Evolutionary conservation across 2,888 invertebrate genomes (phyloP), one percentile per base, ranked within the genome.

Genomic region (Tinea pellionella): DNA sequence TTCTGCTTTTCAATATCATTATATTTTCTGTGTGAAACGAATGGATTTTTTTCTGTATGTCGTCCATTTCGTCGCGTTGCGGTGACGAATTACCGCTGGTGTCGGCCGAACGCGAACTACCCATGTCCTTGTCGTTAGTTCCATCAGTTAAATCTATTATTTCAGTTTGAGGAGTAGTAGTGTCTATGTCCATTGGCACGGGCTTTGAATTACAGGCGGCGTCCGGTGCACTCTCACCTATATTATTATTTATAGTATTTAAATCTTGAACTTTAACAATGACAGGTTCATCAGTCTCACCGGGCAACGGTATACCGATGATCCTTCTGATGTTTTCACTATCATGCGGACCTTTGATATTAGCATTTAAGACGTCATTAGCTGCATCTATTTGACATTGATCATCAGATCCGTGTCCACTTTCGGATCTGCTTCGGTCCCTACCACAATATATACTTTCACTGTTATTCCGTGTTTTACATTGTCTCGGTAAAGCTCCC

Each of bases 11-110:
- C 53, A 91, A 71, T 65, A 90, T 89, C 63, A 87, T 84, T 63
- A 91, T 90, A 69, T 90, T 91, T 67, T 89, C 90, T 1, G 90
- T 90, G 69, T 91, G 90, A 70, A 91, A 91, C 37, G 89, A 90
- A 66, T 90, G 89, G 63, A 90, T 82, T 64, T 89, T 89, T 66
- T 90, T 89, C 68, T 90, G 90, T 60, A 90, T 90, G 66, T 90
- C 90, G 64, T 89, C 89, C 80, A 89, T 88, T 66, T 90, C 89
- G 66, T 90, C 88, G 4, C 84, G 74, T 59, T 86, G 82, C 0
- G 88, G 88, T 0, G 88, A 18, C 0, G 88, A 88, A 66, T 83
- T 83, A 2, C 88, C 86, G 65, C 88, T 87, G 2, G 88, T 87
- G 66, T 88, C 87, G 0, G 85, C 83, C 0, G 82, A 82, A 61